A percentile compares a stretch with the other conserved stretches of the same genome.
These are phyloP conservation scores for Zophobas morio DNA, from an alignment of 1,140 invertebrate genomes.

Conservation along the genomic window DNA sequence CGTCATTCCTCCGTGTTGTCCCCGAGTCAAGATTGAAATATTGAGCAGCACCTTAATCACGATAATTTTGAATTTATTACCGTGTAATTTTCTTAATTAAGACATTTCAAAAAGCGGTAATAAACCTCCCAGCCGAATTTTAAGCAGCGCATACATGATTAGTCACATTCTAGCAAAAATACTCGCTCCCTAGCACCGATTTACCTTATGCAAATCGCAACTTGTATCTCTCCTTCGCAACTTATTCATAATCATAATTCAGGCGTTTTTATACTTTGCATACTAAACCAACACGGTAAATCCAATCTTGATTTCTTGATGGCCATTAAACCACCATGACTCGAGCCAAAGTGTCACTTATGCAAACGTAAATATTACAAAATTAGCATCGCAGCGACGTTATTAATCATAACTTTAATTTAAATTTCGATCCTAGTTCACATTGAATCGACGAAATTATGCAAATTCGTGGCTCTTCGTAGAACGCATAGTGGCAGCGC, in stretches of 20 bases:
- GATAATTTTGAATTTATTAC: too few relatives aligned
- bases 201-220: neutral
- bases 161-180: neutral
- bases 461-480: neutral
- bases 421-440: constrained; percentile 1
- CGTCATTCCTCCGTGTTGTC: too few relatives aligned
- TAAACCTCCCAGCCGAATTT: too few relatives aligned
- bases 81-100: too few relatives aligned
- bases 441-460: constrained; percentile 34
- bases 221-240: neutral
- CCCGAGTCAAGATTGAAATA: too few relatives aligned
- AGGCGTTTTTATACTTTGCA: constrained; percentile 3
- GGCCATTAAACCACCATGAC: neutral
- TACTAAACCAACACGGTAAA: constrained; percentile 15
- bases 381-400: constrained; percentile 24
- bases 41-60: too few relatives aligned
- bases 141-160: neutral
- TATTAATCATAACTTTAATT: constrained; percentile 27
- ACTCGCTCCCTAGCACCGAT: neutral
- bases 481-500: neutral
- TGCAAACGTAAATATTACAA: constrained; percentile 17
- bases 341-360: neutral
- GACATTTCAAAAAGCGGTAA: too few relatives aligned
- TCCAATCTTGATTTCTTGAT: neutral
- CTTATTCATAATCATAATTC: constrained; percentile 4